A percentile compares a stretch with the other conserved stretches of the same genome.
Evolutionary conservation across 2,888 invertebrate genomes (phyloP).

Genomic region (Neocrepidodera transversa): DNA sequence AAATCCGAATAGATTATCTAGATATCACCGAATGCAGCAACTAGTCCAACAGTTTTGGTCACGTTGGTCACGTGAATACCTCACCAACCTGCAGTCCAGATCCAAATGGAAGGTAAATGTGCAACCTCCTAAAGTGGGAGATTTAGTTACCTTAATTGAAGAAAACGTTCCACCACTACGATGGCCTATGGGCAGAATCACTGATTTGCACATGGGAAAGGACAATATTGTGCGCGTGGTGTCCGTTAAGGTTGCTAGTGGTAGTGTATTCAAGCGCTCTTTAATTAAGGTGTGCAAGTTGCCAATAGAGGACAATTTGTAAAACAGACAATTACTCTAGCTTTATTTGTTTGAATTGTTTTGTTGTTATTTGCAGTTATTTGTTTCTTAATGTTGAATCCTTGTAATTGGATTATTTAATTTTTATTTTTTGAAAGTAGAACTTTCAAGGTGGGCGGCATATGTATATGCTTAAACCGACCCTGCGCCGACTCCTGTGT

Average conservation of each 20-base stretch:
- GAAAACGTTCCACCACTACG: slow-evolving; percentile 24
- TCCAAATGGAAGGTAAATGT: slow-evolving; percentile 33
- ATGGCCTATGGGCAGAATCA: slow-evolving; percentile 27
- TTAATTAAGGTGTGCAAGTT: slow-evolving; percentile 13
- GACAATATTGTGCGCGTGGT: slow-evolving; percentile 27
- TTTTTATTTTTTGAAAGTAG: too few species aligned
- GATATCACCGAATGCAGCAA: slow-evolving; percentile 42
- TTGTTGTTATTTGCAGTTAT: too few species aligned
- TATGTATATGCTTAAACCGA: too few species aligned
- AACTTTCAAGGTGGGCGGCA: too few species aligned
- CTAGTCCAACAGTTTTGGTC: slow-evolving; percentile 42
- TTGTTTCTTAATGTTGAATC: too few species aligned
- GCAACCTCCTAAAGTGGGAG: slow-evolving; percentile 1
- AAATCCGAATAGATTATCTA: slow-evolving; percentile 28
- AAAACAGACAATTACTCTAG: background rate
- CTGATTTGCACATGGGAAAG: slow-evolving; percentile 9
- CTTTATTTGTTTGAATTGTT: too few species aligned
- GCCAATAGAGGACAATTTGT: background rate
- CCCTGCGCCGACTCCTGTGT: too few species aligned
- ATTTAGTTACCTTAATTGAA: slow-evolving; percentile 25
- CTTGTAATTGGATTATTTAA: too few species aligned
- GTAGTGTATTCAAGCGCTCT: slow-evolving; percentile 19
- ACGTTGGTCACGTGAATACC: slow-evolving; percentile 42
- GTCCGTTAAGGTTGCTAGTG: slow-evolving; percentile 27
- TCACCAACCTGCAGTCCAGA: slow-evolving; percentile 38